These are phyloP conservation scores for Falco rusticolus DNA, from an alignment of 2,797 vertebrate species.

Conservation along the genomic window DNA sequence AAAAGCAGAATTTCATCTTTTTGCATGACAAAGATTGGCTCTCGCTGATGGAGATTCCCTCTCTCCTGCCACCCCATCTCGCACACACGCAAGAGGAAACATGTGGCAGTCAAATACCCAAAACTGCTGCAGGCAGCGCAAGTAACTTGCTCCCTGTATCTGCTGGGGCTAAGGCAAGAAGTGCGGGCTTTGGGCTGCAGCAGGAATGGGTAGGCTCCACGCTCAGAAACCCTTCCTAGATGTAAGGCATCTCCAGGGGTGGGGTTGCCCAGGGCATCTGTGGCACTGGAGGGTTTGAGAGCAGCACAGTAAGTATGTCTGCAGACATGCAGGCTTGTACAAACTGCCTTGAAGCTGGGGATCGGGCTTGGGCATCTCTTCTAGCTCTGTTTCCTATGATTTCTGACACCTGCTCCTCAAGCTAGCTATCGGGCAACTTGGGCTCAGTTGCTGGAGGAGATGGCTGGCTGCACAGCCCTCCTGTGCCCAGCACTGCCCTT, in stretches of 20 bases:
- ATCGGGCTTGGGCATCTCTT: neutral
- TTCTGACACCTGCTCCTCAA: neutral
- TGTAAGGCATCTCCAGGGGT: neutral
- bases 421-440: neutral
- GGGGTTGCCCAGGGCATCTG: neutral
- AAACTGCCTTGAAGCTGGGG: neutral
- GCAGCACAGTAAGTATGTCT: neutral
- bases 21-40: conserved; percentile 4
- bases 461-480: neutral
- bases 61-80: neutral
- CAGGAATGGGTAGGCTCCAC: neutral
- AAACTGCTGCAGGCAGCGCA: neutral
- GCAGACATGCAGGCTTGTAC: neutral
- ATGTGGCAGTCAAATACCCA: neutral
- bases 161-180: neutral
- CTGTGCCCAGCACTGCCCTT: neutral
- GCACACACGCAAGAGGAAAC: neutral
- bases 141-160: neutral
- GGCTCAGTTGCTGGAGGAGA: neutral
- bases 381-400: neutral
- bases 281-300: neutral
- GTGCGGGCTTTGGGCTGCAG: neutral
- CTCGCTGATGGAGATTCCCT: neutral
- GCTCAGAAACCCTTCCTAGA: neutral
- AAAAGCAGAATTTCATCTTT: conserved; percentile 41